Evolutionary conservation across 2,888 invertebrate species (phyloP).

Genomic region (Lycophotia porphyrea): DNA sequence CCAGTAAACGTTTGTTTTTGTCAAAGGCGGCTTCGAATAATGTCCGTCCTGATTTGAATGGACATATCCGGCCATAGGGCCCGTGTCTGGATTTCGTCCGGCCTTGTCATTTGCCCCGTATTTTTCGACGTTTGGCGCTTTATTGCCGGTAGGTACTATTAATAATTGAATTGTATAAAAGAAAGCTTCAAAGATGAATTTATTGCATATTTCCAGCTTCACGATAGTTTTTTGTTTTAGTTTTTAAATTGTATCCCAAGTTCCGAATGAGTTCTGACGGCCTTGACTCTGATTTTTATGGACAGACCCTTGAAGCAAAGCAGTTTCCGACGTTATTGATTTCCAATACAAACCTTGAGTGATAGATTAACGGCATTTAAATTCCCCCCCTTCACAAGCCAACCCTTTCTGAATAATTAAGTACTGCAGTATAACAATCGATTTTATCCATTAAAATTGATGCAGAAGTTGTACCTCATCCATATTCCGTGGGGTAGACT

Average conservation of each 20-base stretch:
- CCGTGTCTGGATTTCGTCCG: background rate
- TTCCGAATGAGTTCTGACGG: background rate
- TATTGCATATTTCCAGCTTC: background rate
- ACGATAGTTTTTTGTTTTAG: background rate
- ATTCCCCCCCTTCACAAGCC: background rate
- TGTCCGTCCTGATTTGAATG: background rate
- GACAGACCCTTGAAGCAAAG: background rate
- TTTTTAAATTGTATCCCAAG: background rate
- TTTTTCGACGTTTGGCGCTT: conserved; percentile 1
- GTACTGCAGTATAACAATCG: conserved; percentile 43
- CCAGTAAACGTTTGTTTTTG: background rate
- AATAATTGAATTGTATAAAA: background rate
- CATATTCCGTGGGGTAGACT: conserved; percentile 13
- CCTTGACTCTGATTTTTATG: background rate
- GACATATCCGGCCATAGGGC: background rate
- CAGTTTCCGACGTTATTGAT: background rate
- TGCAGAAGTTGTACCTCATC: conserved; percentile 18
- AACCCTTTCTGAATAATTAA: conserved; percentile 28
- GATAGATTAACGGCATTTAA: background rate
- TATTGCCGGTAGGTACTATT: background rate
- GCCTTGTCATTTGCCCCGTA: background rate
- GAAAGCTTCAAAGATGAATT: background rate
- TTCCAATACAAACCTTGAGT: conserved; percentile 1
- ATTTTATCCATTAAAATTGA: conserved; percentile 32
- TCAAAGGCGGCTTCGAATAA: background rate